Percentiles rank a stretch among this genome's conserved stretches.
These are phyloP conservation scores for Fistularia tabacaria DNA, from an alignment of 2,797 vertebrate genomes.

Conservation along the genomic window DNA sequence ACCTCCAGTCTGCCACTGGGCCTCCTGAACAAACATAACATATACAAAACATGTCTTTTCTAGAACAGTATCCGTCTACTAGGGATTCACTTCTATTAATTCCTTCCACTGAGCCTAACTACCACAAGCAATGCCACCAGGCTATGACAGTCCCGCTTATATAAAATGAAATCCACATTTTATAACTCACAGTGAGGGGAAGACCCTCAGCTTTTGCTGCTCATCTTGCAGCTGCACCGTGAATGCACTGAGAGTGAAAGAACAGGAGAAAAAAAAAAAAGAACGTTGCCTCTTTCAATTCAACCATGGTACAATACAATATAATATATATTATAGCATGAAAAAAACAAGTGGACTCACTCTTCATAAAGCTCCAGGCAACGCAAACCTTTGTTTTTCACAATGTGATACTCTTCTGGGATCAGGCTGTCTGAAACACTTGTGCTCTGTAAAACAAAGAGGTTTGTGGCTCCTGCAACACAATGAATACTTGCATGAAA, in stretches of 20 bases:
- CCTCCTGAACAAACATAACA: slow-evolving; percentile 65
- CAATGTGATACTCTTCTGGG: slow-evolving; percentile 85
- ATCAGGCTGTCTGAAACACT: slow-evolving; percentile 73
- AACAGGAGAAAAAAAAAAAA: not conserved
- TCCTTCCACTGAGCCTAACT: too few species aligned
- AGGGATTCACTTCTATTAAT: too few species aligned
- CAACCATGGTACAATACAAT: not conserved
- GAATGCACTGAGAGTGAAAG: slow-evolving; percentile 79
- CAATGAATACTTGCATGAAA: too few species aligned
- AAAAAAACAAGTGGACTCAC: slow-evolving; percentile 68
- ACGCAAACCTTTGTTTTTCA: slow-evolving; percentile 81
- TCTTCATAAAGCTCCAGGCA: slow-evolving; percentile 82
- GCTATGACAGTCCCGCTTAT: not conserved
- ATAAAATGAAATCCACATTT: not conserved
- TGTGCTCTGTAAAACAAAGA: slow-evolving; percentile 49
- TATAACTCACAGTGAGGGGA: slow-evolving; percentile 85
- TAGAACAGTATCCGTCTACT: too few species aligned
- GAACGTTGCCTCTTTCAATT: not conserved
- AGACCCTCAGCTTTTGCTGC: slow-evolving; percentile 77
- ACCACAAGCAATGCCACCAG: not conserved
- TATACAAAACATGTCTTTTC: too few species aligned
- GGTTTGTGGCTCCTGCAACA: not conserved
- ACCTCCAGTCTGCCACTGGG: slow-evolving; percentile 84
- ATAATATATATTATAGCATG: not conserved
- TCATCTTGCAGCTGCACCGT: slow-evolving; percentile 83